Percentiles rank a stretch among this genome's conserved stretches.
Conservation (phyloP, 2,888 invertebrate species). For the Ophioninae sp. region DNA sequence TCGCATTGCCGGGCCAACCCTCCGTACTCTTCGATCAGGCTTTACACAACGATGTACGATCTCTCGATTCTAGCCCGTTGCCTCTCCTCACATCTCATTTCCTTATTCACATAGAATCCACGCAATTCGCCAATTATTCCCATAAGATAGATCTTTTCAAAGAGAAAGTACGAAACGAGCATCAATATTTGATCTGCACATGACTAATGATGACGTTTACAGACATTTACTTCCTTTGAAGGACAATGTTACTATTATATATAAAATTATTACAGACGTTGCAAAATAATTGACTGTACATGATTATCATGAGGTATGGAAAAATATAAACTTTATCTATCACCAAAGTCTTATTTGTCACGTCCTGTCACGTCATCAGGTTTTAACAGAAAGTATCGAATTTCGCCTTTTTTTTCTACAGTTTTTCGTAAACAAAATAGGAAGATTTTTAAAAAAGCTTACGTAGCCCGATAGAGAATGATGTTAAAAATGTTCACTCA, state of each 20-base stretch:
- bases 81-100: neutral
- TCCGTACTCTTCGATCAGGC: slow-evolving; percentile 52
- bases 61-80: slow-evolving; percentile 20
- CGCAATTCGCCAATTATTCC: neutral
- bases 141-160: neutral
- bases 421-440: no score
- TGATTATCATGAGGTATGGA: no score
- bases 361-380: no score
- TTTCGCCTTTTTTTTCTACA: no score
- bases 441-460: no score
- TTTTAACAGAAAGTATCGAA: no score
- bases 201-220: neutral
- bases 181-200: neutral
- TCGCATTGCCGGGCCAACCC: slow-evolving; percentile 68
- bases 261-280: neutral
- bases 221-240: neutral
- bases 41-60: slow-evolving; percentile 47
- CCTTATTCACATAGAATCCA: neutral
- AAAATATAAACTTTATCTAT: no score
- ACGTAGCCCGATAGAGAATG: no score
- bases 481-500: no score
- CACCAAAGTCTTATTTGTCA: no score
- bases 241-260: no score
- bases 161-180: neutral
- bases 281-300: neutral